Base-by-base conservation (phyloP, 2,888 invertebrate species). In the Dryomyza anilis region DNA sequence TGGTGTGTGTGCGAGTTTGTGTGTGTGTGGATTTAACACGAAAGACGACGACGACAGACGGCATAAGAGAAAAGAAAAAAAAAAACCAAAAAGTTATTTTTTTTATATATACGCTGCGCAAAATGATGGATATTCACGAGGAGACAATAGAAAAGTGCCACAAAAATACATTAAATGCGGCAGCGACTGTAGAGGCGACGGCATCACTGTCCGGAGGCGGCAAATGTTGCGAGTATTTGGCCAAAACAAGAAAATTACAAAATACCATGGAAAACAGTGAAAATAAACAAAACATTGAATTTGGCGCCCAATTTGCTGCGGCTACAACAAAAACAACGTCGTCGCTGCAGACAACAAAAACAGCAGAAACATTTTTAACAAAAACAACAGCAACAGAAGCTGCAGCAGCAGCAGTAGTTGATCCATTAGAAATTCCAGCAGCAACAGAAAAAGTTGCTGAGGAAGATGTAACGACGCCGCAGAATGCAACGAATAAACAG, bases 221-320 rank as follows among this genome's bases (percentile, higher is more conserved):
- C 5, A 46, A 50, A 33, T 61, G n/a, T n/a, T n/a, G 43, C 25
- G 61, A 61, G 21, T 43, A 16, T 53, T 45, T 61, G 8, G 23
- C 29, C 3, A 61, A 19, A 23, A 25, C 39, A 19, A 52, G 29
- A 61, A 53, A 43, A 27, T 43, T 14, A 3, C 27, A 61, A 12
- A 52, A 39, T 43, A 23, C 6, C 14, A 43, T 8, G 1, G 30
- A 61, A 46, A 70, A 62, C 46, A 68, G 63, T n/a, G 67, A 56
- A 25, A 65, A 60, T 58, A 64, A 70, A 43, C 72, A 73, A 50
- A 73, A 71, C 65, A 74, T 77, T 39, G 72, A 73, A 76, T 80
- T 79, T 80, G 79, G 80, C 80, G 79, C 80, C 74, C 79, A 80
- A 78, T 76, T 80, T 69, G n/a, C n/a, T n/a, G n/a, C n/a, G n/a